These are phyloP conservation scores for Druceiella hillmani DNA, from an alignment of 2,888 invertebrate species.

Conservation along the genomic window DNA sequence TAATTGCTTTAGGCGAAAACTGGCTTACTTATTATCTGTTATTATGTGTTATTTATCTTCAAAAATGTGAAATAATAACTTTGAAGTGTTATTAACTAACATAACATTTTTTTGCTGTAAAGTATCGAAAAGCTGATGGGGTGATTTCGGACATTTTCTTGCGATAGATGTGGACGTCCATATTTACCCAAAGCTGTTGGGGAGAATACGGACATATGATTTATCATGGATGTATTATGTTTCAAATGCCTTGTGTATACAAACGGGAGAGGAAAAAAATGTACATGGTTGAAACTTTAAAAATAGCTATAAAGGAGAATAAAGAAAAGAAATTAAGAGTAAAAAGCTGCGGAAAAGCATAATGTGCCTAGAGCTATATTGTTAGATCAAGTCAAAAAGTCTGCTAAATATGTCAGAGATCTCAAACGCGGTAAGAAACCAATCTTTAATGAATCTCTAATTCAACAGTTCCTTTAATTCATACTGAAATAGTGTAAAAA, in stretches of 20 bases:
- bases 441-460: constrained; percentile 5
- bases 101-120: too few species aligned
- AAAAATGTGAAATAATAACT: not conserved
- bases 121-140: constrained; percentile 1
- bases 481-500: constrained; percentile 5
- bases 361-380: constrained; percentile 4
- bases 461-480: too few species aligned
- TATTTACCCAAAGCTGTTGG: too few species aligned
- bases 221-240: too few species aligned
- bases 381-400: constrained; percentile 4
- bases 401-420: not conserved
- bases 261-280: not conserved
- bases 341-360: constrained; percentile 2
- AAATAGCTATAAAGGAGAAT: constrained; percentile 3
- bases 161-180: constrained; percentile 3
- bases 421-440: constrained; percentile 3
- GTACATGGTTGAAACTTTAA: constrained; percentile 7
- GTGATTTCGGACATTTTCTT: constrained; percentile 2
- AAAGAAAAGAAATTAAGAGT: constrained; percentile 3
- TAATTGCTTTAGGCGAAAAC: constrained; percentile 4
- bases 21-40: too few species aligned
- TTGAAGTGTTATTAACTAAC: too few species aligned
- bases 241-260: constrained; percentile 5
- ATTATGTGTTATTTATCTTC: too few species aligned
- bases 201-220: too few species aligned